Evolutionary conservation across 2,888 invertebrate genomes (phyloP).

Genomic region (Gnatocerus cornutus): DNA sequence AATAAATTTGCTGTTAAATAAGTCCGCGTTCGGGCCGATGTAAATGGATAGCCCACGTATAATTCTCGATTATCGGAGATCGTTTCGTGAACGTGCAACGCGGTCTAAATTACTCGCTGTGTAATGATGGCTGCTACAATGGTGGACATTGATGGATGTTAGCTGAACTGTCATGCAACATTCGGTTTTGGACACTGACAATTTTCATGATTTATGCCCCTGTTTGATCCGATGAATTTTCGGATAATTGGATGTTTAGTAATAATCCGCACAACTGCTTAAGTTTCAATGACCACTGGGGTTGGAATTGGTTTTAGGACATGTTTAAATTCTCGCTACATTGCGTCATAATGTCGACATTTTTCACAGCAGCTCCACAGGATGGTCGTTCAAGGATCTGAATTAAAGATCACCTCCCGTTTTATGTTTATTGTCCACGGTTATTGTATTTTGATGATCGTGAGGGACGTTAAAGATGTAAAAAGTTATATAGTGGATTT

Average conservation of each 20-base stretch:
- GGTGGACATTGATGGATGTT: conserved; percentile 39
- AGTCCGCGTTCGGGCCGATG: conserved; percentile 18
- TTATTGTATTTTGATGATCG: neutral
- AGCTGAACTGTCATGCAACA: conserved; percentile 25
- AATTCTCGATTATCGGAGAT: conserved; percentile 40
- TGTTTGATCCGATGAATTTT: conserved; percentile 11
- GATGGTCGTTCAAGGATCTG: conserved; percentile 18
- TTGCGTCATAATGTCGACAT: conserved; percentile 1
- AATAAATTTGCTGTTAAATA: conserved; percentile 50
- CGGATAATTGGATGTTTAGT: conserved; percentile 14
- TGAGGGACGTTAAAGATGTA: neutral
- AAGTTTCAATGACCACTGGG: neutral
- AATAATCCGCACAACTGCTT: neutral
- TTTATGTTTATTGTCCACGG: neutral
- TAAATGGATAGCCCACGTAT: conserved; percentile 40
- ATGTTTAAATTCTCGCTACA: neutral
- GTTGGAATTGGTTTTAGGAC: neutral
- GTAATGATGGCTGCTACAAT: conserved; percentile 31
- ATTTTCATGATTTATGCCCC: conserved; percentile 30
- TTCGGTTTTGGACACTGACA: conserved; percentile 33
- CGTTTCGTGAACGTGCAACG: conserved; percentile 39
- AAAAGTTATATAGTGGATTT: neutral
- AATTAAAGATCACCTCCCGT: conserved; percentile 9
- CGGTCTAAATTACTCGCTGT: conserved; percentile 36
- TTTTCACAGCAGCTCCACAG: conserved; percentile 23